These are phyloP conservation scores for Acleris holmiana DNA, from an alignment of 2,888 invertebrate genomes.

Conservation along the genomic window DNA sequence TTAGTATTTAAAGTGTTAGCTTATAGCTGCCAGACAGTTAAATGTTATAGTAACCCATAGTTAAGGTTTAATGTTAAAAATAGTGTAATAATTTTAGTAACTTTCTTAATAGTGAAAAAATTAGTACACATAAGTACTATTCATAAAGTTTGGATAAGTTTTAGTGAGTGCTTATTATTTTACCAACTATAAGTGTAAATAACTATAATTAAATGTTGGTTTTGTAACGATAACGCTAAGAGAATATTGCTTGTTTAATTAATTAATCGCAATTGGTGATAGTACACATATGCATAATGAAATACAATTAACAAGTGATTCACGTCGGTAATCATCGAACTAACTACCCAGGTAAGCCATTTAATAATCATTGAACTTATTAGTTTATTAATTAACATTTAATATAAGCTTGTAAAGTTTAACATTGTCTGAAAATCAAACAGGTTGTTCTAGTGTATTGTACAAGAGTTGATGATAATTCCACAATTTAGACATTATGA, in stretches of 20 bases:
- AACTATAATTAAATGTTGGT: neutral
- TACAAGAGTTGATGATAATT: no score
- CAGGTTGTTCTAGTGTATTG: no score
- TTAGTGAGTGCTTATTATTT: no score
- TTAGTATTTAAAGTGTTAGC: neutral
- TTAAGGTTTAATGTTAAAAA: no score
- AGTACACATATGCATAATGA: conserved; percentile 5
- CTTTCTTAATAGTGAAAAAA: neutral
- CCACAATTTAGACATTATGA: no score
- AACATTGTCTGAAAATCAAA: no score
- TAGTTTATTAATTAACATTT: neutral
- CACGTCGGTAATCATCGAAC: neutral
- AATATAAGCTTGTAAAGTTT: no score
- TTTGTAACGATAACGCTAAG: neutral
- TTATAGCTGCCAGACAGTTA: neutral
- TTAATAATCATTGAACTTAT: conserved; percentile 3
- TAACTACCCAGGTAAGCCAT: conserved; percentile 27
- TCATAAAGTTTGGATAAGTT: neutral
- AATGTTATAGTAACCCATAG: no score
- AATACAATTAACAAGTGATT: conserved; percentile 10
- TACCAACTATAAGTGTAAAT: neutral
- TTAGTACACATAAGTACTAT: neutral
- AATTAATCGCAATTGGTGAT: no score
- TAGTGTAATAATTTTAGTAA: no score
- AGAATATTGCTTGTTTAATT: neutral